Base-by-base conservation (phyloP, 2,797 vertebrate species). In the Odontamblyopus rebecca region DNA sequence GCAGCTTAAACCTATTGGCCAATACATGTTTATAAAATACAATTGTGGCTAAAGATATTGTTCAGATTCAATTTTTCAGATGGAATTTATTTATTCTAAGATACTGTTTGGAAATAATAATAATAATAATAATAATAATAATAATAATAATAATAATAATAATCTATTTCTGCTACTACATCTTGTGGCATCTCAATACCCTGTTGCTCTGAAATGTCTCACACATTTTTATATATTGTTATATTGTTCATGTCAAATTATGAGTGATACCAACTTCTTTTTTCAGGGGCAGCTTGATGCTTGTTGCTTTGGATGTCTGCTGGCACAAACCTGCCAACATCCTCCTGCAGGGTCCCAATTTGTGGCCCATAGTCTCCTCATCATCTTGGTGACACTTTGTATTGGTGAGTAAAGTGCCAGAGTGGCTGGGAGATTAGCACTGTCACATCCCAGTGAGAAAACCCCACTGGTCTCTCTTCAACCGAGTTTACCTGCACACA, bases 391-490 rank as follows among this genome's bases (percentile, higher is more conserved):
- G 72, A 65, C 53, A 32, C 48, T 71, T 67, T 60, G 26, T 72
- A 38, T 76, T 79, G 60, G 67, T 59, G 56, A 54, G 38, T 27
- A 48, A 71, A 66, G 61, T 53, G 71, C 72, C 68, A 69, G 26
- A 44, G n/a, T 29, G 61, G 48, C 35, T 72, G 12, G 8, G 65
- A 57, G 32, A 79, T 79, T 51, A 81, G 62, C 59, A 8, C 67
- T 54, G 75, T 75, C 69, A 69, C 57, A 38, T 66, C 29, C 29
- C 18, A 66, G 30, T 32, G 53, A 53, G 69, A 65, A 70, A 75
- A 9, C 44, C 26, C 6, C 44, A 19, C 27, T n/a, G 13, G 53
- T 6, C 7, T 26, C 44, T 54, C 23, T 54, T 65, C 59, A 32
- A 29, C 51, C 41, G 26, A 62, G 29, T 73, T 66, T 51, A 26